Evolutionary conservation across 2,797 vertebrate genomes (phyloP).

Genomic region (Macroramphosus scolopax): DNA sequence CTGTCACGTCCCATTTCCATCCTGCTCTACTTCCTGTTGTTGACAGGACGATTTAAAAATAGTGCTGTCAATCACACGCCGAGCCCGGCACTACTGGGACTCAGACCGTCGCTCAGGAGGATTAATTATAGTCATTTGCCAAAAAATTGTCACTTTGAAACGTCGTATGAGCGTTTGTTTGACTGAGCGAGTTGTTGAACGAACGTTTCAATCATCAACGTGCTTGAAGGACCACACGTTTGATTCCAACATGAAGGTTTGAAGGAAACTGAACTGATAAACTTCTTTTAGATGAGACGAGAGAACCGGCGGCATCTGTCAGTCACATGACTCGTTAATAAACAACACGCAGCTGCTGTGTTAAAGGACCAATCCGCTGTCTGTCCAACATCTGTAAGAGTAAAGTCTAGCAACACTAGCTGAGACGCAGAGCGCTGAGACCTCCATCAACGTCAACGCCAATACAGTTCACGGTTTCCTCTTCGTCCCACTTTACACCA

Average conservation of each 20-base stretch:
- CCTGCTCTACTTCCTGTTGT: conserved; percentile 31
- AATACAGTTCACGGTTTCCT: too few relatives aligned
- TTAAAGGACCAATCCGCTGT: too few relatives aligned
- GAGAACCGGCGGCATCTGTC: conserved; percentile 12
- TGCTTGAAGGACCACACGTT: conserved; percentile 18
- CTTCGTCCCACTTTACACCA: too few relatives aligned
- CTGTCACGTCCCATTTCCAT: conserved; percentile 25
- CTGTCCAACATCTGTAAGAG: too few relatives aligned
- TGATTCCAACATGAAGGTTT: conserved; percentile 27
- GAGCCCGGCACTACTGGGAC: conserved; percentile 32
- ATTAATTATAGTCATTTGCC: conserved; percentile 55
- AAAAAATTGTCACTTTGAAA: conserved; percentile 40
- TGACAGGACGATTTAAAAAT: conserved; percentile 47
- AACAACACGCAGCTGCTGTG: too few relatives aligned
- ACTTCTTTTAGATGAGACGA: conserved; percentile 28
- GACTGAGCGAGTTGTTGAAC: conserved; percentile 4
- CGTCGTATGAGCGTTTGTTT: neutral
- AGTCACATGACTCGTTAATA: conserved; percentile 2
- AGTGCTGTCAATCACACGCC: conserved; percentile 45
- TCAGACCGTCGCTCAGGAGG: conserved; percentile 11
- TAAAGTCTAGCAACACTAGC: too few relatives aligned
- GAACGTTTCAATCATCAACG: conserved; percentile 5
- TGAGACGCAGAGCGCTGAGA: too few relatives aligned
- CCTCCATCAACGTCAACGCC: too few relatives aligned
- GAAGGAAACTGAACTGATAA: conserved; percentile 27